Conservation (phyloP, 2,113 vertebrate species). For the Prionailurus bengalensis region DNA sequence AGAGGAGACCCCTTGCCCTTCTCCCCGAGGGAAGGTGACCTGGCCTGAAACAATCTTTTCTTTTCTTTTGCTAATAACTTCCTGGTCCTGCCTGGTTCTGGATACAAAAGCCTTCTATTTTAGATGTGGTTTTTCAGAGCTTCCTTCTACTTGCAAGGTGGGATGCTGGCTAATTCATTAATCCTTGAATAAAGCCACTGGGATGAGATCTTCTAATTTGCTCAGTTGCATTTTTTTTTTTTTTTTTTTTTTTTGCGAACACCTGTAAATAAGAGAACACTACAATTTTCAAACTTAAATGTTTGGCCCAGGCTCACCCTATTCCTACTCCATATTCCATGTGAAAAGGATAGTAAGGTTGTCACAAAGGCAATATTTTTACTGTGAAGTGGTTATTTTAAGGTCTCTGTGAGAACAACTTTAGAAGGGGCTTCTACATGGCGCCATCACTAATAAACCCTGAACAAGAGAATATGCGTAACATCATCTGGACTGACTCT, state of each 20-base stretch:
- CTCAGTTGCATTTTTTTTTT: neutral
- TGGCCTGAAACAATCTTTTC: neutral
- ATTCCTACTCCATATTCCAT: neutral
- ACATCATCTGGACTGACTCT: neutral
- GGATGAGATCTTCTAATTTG: neutral
- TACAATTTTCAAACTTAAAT: constrained; percentile 21
- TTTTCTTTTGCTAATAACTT: neutral
- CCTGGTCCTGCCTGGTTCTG: neutral
- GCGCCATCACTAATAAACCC: constrained; percentile 18
- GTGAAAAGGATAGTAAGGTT: neutral
- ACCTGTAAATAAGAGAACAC: neutral
- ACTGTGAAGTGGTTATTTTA: constrained; percentile 8
- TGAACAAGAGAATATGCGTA: neutral
- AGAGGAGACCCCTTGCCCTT: neutral
- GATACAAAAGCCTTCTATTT: neutral
- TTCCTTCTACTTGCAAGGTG: neutral
- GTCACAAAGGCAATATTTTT: neutral
- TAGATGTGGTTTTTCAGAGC: neutral
- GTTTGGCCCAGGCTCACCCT: neutral
- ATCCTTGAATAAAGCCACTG: neutral
- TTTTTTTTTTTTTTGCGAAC: neutral
- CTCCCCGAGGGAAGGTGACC: neutral
- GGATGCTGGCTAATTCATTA: neutral
- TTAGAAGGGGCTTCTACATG: neutral
- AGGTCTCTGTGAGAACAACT: neutral